Percentiles rank a stretch among this genome's conserved stretches.
These are phyloP conservation scores for Drosophila bipectinata DNA, from an alignment of 1,140 invertebrate species.

Conservation along the genomic window DNA sequence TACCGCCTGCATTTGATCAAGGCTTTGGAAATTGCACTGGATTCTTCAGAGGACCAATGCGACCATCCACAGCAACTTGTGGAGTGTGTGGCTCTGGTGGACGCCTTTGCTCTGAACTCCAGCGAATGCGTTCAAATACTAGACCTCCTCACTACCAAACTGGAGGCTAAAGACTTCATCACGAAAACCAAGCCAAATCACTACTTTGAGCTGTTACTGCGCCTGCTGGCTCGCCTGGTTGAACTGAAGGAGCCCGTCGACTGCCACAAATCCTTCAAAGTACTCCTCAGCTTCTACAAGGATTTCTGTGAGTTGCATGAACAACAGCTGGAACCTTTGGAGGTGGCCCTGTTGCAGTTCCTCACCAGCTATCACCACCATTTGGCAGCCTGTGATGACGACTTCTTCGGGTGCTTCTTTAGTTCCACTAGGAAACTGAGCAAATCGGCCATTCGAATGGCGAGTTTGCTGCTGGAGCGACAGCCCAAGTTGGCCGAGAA, in stretches of 20 bases:
- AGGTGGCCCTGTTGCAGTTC: slow-evolving; percentile 85
- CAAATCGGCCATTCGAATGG: slow-evolving; percentile 85
- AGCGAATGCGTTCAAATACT: slow-evolving; percentile 65
- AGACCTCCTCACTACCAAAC: slow-evolving; percentile 42
- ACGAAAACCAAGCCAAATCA: slow-evolving; percentile 33
- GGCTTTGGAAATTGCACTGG: slow-evolving; percentile 58
- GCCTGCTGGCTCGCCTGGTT: slow-evolving; percentile 54
- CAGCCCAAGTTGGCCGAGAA: slow-evolving; percentile 83
- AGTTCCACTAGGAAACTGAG: slow-evolving; percentile 81
- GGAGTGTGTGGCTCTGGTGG: slow-evolving; percentile 60
- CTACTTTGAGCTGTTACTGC: slow-evolving; percentile 64
- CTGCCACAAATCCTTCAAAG: slow-evolving; percentile 41
- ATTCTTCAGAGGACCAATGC: slow-evolving; percentile 25
- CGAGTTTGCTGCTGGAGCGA: slow-evolving; percentile 84
- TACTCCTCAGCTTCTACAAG: slow-evolving; percentile 49
- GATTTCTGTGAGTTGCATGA: slow-evolving; percentile 52
- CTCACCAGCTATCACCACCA: slow-evolving; percentile 86
- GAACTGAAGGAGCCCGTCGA: slow-evolving; percentile 53
- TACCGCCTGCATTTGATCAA: slow-evolving; percentile 71
- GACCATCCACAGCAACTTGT: slow-evolving; percentile 41
- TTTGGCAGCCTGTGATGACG: slow-evolving; percentile 83
- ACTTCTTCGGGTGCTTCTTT: slow-evolving; percentile 84
- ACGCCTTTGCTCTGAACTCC: slow-evolving; percentile 58
- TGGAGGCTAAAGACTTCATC: slow-evolving; percentile 58
- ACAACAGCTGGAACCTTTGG: slow-evolving; percentile 85